Evolutionary conservation across 2,113 vertebrate species (phyloP), one percentile per base, ranked within the genome.

Genomic region (Leptobrachium ailaonicum): DNA sequence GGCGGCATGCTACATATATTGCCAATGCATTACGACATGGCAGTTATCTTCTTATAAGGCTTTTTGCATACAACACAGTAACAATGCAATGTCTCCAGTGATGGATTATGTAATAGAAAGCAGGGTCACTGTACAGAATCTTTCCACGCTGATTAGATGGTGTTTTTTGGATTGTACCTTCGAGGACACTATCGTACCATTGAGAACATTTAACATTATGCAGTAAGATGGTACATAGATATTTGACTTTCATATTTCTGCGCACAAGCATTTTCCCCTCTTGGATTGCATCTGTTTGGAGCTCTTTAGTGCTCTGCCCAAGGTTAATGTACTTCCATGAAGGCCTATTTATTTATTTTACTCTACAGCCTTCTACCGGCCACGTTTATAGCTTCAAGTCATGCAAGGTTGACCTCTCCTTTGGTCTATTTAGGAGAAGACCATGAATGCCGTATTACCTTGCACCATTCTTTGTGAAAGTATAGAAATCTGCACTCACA

Each of bases 81-180:
- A 32, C 10, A 45, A 56, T 43, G 6, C 75, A 68, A 56, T 53
- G 41, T 77, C 50, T 70, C 14, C n/a, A 62, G 66, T 44, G 54
- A 41, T 70, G 58, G 58, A 70, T 77, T 41, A 77, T 66, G 62
- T 69, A 70, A 77, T n/a, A 40, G 64, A 54, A 68, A 58, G 75
- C 66, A 54, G 69, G 44, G 75, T 69, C 66, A 5, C 41, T 45
- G 41, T 62, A 54, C 76, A 45, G 3, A 70, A 50, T 66, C 66
- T 62, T 54, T 53, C 68, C 60, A 45, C 47, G 66, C 56, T 62
- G 41, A 20, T 60, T 40, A 5, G 66, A 42, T 56, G 76, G 50
- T 45, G 66, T 60, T 62, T 58, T 70, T 45, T 44, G 14, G 44
- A 77, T n/a, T n/a, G 50, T 3, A 66, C 75, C 75, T 77, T 68